Base-by-base conservation (phyloP, 2,888 invertebrate genomes). In the Eugnorisma glareosa region DNA sequence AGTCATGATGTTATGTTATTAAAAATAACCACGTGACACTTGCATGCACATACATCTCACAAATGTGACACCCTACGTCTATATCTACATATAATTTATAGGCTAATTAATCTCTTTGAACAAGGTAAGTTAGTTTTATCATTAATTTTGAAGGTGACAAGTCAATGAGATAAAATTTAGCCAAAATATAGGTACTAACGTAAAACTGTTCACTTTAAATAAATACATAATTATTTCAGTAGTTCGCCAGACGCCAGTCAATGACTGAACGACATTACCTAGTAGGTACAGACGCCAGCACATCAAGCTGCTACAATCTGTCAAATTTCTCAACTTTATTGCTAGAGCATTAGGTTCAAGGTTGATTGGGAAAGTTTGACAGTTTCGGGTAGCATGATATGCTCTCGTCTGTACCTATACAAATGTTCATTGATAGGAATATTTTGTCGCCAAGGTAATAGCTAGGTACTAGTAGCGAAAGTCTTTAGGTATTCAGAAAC, bases 391-490 rank as follows among this genome's bases (percentile, higher is more conserved):
- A n/a, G n/a, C n/a, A n/a, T n/a, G n/a, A n/a, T n/a, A n/a, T n/a
- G n/a, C n/a, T n/a, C n/a, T n/a, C n/a, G n/a, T n/a, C n/a, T n/a
- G n/a, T 54, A 51, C 11, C 10, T 10, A 35, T 61, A 10, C 21
- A 61, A 61, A 24, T n/a, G 51, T 68, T 67, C 48, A 74, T 74
- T 74, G 69, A 82, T 45, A 73, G 37, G 21, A 72, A 64, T 70
- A 64, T 71, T 74, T 57, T 31, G 43, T 13, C 1, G 18, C 0
- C 11, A 59, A 35, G 24, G 18, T 21, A 18, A 21, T 40, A 61
- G 8, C 24, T 18, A 51, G 45, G 18, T 31, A n/a, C n/a, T n/a
- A n/a, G n/a, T n/a, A n/a, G n/a, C n/a, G 13, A 43, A 51, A 57
- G 28, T 28, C 5, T 51, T 11, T 40, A 28, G 1, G 15, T 43